Conservation (phyloP, 2,113 vertebrate genomes). For the sheep (Ovis aries) region DNA sequence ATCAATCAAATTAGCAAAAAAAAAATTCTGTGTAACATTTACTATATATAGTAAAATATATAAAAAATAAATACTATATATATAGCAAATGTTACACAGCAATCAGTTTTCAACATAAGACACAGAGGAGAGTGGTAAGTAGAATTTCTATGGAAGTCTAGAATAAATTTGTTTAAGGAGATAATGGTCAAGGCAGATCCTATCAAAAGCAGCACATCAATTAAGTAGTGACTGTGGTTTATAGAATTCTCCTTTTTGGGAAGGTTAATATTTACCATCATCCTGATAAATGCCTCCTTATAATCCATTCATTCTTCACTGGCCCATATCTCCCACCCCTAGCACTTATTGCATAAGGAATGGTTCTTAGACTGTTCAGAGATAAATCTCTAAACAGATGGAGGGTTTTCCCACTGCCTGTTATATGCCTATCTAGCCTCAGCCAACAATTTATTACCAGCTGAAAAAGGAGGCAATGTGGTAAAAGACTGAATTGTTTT, state of each 20-base stretch:
- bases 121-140: not conserved
- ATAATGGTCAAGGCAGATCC: constrained; percentile 11
- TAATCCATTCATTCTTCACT: constrained; percentile 54
- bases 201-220: constrained; percentile 16
- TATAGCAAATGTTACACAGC: not conserved
- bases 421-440: constrained; percentile 66
- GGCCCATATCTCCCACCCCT: constrained; percentile 59
- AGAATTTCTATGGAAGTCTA: not conserved
- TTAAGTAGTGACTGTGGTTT: constrained; percentile 27
- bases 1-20: not conserved
- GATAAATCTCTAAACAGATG: constrained; percentile 71
- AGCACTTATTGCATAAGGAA: constrained; percentile 64
- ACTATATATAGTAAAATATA: not conserved
- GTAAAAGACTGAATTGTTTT: constrained; percentile 77
- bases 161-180: constrained; percentile 22
- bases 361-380: constrained; percentile 67
- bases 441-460: constrained; percentile 77
- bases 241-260: constrained; percentile 33
- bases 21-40: not conserved
- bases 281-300: constrained; percentile 61
- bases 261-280: constrained; percentile 54
- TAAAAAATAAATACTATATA: not conserved
- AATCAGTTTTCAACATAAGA: not conserved
- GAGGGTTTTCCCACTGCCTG: constrained; percentile 71
- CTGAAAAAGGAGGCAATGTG: constrained; percentile 71